Evolutionary conservation across 2,797 vertebrate species (phyloP).

Genomic region (Liparis tanakae): DNA sequence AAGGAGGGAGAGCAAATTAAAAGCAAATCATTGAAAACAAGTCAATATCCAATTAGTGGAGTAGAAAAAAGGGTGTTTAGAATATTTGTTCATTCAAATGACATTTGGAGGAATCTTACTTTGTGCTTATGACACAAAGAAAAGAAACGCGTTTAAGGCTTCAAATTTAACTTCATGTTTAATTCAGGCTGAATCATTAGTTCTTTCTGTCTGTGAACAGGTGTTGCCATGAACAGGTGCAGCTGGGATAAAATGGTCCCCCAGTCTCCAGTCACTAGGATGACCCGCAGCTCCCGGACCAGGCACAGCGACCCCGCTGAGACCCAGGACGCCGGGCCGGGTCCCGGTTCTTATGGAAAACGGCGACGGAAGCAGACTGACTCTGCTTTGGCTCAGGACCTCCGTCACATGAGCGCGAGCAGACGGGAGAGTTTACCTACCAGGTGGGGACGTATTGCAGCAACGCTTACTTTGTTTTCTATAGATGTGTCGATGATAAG

Average conservation of each 20-base stretch:
- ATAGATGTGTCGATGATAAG: background rate
- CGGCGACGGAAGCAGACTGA: conserved; percentile 67
- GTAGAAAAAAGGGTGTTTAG: background rate
- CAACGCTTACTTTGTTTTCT: background rate
- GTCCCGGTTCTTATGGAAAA: conserved; percentile 46
- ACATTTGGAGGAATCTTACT: background rate
- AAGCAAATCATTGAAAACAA: conserved; percentile 35
- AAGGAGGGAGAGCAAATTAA: conserved; percentile 18
- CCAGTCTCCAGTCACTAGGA: conserved; percentile 61
- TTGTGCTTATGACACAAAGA: background rate
- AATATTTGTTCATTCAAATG: conserved; percentile 7
- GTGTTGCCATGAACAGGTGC: conserved; percentile 78
- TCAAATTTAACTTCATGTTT: conserved; percentile 24
- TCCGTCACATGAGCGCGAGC: conserved; percentile 81
- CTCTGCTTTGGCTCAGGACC: conserved; percentile 74
- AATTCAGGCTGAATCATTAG: background rate
- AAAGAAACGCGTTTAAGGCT: background rate
- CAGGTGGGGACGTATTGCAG: conserved; percentile 64
- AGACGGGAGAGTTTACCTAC: conserved; percentile 49
- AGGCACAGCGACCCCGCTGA: conserved; percentile 27
- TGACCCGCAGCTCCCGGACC: conserved; percentile 75
- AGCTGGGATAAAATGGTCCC: conserved; percentile 62
- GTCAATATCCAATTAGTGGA: conserved; percentile 22
- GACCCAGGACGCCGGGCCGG: conserved; percentile 36
- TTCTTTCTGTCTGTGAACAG: conserved; percentile 42